A percentile compares a stretch with the other conserved stretches of the same genome.
Evolutionary conservation across 1,140 invertebrate species (phyloP).

Genomic region (Maniola jurtina): DNA sequence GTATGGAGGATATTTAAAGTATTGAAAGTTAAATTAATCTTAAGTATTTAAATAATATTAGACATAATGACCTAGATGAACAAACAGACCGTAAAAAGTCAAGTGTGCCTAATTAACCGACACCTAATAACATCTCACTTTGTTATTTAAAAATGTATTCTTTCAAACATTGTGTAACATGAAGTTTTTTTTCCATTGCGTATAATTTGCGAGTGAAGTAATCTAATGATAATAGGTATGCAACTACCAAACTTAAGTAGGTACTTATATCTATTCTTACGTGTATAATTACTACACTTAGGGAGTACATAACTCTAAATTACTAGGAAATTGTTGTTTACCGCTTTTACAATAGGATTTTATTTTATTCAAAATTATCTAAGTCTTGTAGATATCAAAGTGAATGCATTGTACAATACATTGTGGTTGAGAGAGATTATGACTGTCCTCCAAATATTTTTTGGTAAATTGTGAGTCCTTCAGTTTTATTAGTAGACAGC

Average conservation of each 20-base stretch:
- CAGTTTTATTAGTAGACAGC: no score
- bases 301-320: background rate
- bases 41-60: no score
- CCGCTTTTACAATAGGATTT: background rate
- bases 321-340: background rate
- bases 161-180: no score
- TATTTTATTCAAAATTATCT: no score
- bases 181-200: background rate
- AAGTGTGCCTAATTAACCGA: slow-evolving; percentile 4
- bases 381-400: no score
- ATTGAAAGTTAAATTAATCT: no score
- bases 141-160: background rate
- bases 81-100: background rate
- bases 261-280: background rate
- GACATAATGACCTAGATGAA: no score
- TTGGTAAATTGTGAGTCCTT: no score
- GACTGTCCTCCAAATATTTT: no score
- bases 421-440: no score
- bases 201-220: slow-evolving; percentile 9
- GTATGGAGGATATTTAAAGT: no score
- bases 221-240: slow-evolving; percentile 14
- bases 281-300: slow-evolving; percentile 2
- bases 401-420: no score
- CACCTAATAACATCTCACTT: background rate
- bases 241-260: background rate